Evolutionary conservation across 2,797 vertebrate genomes (phyloP), one percentile per base, ranked within the genome.

Genomic region (Xiphorhynchus erythropygius): DNA sequence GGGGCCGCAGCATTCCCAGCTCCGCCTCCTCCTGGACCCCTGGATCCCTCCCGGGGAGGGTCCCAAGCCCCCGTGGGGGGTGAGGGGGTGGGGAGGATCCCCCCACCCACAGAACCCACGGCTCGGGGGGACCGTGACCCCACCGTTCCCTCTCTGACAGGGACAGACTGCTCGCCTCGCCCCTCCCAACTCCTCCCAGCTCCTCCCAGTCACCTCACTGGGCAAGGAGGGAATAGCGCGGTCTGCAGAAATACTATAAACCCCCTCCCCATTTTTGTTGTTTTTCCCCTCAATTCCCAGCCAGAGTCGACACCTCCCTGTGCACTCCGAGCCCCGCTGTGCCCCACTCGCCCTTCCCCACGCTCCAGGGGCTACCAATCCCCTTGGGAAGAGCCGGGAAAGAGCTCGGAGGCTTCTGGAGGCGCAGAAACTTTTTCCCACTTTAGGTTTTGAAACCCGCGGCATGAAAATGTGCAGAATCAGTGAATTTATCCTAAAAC

Each of bases 161-260:
- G 47, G 71, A 21, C 62, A 2, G 28, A 23, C 32, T 1, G 37
- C 64, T 73, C 14, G 10, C 46, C 56, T 60, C 33, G 3, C 79
- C 89, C 57, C 9, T 7, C 37, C 87, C 92, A 90, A n/a, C 80
- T 80, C 81, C 87, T 91, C 81, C 87, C 92, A 90, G 42, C 76
- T 76, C 81, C 87, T 91, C 78, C 87, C 92, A 84, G 85, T 79
- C 63, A 79, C 85, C 30, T 67, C 84, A 37, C 82, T 68, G 86
- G 39, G 41, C 12, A 5, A 46, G 0, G 78, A 78, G 91, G 91
- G 86, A 75, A 17, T 5, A 46, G 57, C 4, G 5, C 5, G 3
- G 3, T 49, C 57, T n/a, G 79, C 62, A 10, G 33, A 23, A 41
- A 12, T 46, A 0, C 10, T 27, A 7, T 17, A 2, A 41, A 39